phyloP scores from a whole-genome alignment of 1,140 invertebrate genomes.

The Drosophila persimilis region DNA sequence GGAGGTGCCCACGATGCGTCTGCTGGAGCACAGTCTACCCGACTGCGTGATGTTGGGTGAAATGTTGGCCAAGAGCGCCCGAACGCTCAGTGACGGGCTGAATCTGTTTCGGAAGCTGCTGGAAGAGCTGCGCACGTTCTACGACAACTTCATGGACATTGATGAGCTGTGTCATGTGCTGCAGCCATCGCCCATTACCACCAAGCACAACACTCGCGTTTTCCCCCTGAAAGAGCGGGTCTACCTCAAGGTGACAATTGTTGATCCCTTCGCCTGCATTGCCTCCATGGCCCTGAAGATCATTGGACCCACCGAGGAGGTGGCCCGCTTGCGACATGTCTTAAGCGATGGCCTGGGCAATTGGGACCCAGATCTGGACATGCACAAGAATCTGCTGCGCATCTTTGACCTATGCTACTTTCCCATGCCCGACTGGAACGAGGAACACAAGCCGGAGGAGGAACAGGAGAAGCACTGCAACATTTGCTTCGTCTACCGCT shows the following conservation, averaged over 20 bases:
- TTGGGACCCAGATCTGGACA: slow-evolving; percentile 74
- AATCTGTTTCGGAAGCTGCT: slow-evolving; percentile 59
- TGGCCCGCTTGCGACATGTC: slow-evolving; percentile 56
- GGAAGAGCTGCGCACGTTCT: slow-evolving; percentile 70
- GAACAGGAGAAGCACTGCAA: slow-evolving; percentile 63
- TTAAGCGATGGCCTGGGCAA: slow-evolving; percentile 67
- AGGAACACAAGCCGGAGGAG: slow-evolving; percentile 14
- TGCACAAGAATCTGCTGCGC: slow-evolving; percentile 76
- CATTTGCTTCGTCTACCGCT: slow-evolving; percentile 72
- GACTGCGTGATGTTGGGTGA: slow-evolving; percentile 48
- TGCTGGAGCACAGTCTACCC: slow-evolving; percentile 69
- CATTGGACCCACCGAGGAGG: slow-evolving; percentile 73
- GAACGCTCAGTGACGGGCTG: slow-evolving; percentile 32
- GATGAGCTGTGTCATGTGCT: slow-evolving; percentile 77
- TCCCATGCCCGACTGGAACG: slow-evolving; percentile 58
- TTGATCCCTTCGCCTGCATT: slow-evolving; percentile 62
- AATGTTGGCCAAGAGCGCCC: slow-evolving; percentile 42
- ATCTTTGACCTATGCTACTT: slow-evolving; percentile 79
- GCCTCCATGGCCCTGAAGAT: slow-evolving; percentile 66
- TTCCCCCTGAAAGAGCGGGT: slow-evolving; percentile 67
- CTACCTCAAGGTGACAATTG: slow-evolving; percentile 64
- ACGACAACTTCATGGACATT: slow-evolving; percentile 68
- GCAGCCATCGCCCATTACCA: slow-evolving; percentile 62
- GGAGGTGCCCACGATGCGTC: slow-evolving; percentile 47
- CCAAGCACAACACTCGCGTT: slow-evolving; percentile 67